Evolutionary conservation across 2,797 vertebrate species (phyloP).

Genomic region (Champsocephalus gunnari): DNA sequence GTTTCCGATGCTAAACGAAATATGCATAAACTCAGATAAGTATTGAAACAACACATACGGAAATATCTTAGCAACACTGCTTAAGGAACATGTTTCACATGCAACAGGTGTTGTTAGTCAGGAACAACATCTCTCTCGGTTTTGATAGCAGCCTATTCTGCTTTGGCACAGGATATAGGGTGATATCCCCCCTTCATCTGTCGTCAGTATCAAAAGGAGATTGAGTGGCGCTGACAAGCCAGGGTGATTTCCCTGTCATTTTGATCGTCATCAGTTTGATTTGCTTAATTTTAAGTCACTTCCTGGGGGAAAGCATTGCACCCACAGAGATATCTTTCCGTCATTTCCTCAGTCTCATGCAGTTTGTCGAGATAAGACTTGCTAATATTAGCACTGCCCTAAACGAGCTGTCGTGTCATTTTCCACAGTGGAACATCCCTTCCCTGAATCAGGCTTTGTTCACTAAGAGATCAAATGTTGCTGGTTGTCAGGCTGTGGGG

Average conservation of each 20-base stretch:
- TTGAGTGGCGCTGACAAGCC: conserved; percentile 62
- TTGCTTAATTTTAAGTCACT: conserved; percentile 65
- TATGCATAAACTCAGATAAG: conserved; percentile 32
- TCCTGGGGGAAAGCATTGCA: conserved; percentile 40
- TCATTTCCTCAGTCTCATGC: conserved; percentile 57
- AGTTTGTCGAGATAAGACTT: conserved; percentile 68
- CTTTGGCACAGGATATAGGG: conserved; percentile 46
- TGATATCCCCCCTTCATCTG: conserved; percentile 37
- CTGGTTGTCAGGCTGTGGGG: conserved; percentile 23
- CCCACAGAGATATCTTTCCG: conserved; percentile 49
- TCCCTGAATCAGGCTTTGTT: conserved; percentile 69
- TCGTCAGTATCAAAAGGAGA: conserved; percentile 54
- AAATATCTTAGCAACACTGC: conserved; percentile 8
- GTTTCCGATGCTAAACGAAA: conserved; percentile 38
- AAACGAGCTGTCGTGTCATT: conserved; percentile 56
- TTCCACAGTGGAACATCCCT: conserved; percentile 75
- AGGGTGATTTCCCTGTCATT: conserved; percentile 70
- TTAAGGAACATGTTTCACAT: conserved; percentile 17
- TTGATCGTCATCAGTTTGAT: conserved; percentile 68
- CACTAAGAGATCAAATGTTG: conserved; percentile 61
- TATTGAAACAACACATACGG: conserved; percentile 55
- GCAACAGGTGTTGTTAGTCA: conserved; percentile 62
- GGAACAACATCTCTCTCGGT: conserved; percentile 44
- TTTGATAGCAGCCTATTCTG: conserved; percentile 48
- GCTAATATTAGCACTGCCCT: conserved; percentile 70